phyloP scores from a whole-genome alignment of 1,140 invertebrate species.

The Tetragnatha versicolor region DNA sequence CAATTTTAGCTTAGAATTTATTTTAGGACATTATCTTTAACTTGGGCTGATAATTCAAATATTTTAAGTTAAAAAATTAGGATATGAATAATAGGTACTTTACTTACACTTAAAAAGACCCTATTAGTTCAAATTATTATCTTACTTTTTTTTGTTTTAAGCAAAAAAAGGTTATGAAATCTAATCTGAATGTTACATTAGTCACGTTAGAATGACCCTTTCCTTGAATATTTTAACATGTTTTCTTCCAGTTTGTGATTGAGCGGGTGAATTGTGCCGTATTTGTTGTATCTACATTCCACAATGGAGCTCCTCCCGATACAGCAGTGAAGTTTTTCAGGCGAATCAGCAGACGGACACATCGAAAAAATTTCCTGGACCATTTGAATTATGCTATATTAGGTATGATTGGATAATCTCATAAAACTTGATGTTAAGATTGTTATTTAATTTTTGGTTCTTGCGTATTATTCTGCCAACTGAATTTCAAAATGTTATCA shows the following conservation, averaged over 20 bases:
- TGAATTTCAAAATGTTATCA: no score
- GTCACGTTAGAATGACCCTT: not conserved
- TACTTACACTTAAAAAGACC: not conserved
- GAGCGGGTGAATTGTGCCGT: conserved; percentile 57
- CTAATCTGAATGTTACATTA: not conserved
- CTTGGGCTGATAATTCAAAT: no score
- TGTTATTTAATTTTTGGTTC: no score
- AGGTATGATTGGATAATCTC: no score
- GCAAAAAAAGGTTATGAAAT: not conserved
- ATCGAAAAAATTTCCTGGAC: conserved; percentile 61
- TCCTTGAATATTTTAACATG: conserved; percentile 3
- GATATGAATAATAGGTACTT: not conserved
- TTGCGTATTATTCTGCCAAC: no score
- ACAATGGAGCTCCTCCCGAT: conserved; percentile 70
- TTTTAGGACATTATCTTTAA: no score
- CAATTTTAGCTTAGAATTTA: no score
- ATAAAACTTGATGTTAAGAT: no score
- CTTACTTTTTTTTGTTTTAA: not conserved
- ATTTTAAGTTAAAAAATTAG: not conserved
- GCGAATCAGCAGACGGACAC: conserved; percentile 63
- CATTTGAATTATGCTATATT: conserved; percentile 66
- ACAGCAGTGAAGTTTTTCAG: conserved; percentile 67
- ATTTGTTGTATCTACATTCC: conserved; percentile 68
- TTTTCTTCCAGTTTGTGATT: conserved; percentile 39
- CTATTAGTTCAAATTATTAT: not conserved